Evolutionary conservation across 2,113 vertebrate species (phyloP).

Genomic region (Tympanuchus pallidicinctus): DNA sequence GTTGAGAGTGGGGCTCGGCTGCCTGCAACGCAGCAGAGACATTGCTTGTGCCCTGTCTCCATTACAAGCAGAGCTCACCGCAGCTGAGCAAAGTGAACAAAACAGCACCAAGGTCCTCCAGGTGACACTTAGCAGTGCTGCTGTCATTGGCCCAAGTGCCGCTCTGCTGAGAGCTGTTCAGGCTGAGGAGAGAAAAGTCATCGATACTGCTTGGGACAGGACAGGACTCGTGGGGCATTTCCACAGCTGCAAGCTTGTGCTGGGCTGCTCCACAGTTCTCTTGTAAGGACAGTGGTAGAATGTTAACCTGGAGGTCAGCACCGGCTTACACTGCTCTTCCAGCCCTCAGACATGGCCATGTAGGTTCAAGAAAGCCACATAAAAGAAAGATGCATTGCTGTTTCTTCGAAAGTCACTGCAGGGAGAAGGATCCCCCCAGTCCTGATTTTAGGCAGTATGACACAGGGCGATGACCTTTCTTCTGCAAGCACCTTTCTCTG

Average conservation of each 20-base stretch:
- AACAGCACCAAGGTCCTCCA: not conserved
- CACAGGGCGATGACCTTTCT: not conserved
- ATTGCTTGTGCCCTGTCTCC: not conserved
- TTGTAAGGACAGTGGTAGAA: not conserved
- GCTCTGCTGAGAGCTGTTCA: not conserved
- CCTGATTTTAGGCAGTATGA: not conserved
- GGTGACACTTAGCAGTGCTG: conserved; percentile 12
- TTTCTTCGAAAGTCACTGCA: not conserved
- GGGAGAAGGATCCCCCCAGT: not conserved
- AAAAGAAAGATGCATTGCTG: not conserved
- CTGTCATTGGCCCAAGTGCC: not conserved
- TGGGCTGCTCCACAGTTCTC: not conserved
- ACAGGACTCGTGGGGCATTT: not conserved
- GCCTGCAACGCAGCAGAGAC: rapidly evolving
- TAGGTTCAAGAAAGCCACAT: not conserved
- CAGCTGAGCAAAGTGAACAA: conserved; percentile 12
- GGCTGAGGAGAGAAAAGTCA: not conserved
- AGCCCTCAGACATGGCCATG: not conserved
- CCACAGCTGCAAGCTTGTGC: rapidly evolving
- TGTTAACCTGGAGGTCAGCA: not conserved
- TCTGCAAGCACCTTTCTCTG: not conserved
- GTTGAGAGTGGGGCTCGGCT: not conserved
- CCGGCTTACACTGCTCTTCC: not conserved
- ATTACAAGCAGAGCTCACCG: not conserved
- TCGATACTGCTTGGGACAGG: not conserved